Percentiles rank a stretch among this genome's conserved stretches.
These are phyloP conservation scores for Coreius guichenoti DNA, from an alignment of 2,797 vertebrate species.

Conservation along the genomic window DNA sequence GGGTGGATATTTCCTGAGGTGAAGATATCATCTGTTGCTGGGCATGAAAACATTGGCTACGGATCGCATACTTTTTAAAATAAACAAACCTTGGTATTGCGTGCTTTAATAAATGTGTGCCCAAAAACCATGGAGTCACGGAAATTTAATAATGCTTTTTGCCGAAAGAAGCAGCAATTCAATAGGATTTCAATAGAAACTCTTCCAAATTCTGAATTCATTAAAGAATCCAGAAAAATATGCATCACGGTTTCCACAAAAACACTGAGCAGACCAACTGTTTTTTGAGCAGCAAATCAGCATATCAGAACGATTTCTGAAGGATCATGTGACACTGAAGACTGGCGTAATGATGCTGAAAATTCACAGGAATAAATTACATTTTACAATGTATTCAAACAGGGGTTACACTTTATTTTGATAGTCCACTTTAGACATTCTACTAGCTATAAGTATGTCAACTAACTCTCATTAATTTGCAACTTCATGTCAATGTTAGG, in stretches of 20 bases:
- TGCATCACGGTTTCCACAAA: background rate
- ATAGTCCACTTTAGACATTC: background rate
- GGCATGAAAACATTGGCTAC: slow-evolving; percentile 41
- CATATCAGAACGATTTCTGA: background rate
- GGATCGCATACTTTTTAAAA: slow-evolving; percentile 32
- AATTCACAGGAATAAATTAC: no score
- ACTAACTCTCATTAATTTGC: background rate
- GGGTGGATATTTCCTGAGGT: slow-evolving; percentile 52
- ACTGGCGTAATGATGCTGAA: background rate
- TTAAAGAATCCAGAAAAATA: background rate
- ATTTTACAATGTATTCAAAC: background rate
- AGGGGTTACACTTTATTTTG: background rate
- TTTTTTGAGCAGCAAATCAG: background rate
- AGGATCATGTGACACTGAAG: background rate
- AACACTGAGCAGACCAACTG: background rate
- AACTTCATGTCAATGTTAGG: no score
- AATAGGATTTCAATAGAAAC: background rate
- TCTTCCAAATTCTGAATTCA: background rate
- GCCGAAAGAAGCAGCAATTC: background rate
- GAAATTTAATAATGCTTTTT: slow-evolving; percentile 8
- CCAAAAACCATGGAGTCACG: background rate
- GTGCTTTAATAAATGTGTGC: background rate
- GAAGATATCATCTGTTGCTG: slow-evolving; percentile 45
- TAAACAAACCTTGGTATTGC: slow-evolving; percentile 15
- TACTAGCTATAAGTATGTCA: background rate